Evolutionary conservation across 2,888 invertebrate genomes (phyloP), one percentile per base, ranked within the genome.

Genomic region (Melanostoma scalare): DNA sequence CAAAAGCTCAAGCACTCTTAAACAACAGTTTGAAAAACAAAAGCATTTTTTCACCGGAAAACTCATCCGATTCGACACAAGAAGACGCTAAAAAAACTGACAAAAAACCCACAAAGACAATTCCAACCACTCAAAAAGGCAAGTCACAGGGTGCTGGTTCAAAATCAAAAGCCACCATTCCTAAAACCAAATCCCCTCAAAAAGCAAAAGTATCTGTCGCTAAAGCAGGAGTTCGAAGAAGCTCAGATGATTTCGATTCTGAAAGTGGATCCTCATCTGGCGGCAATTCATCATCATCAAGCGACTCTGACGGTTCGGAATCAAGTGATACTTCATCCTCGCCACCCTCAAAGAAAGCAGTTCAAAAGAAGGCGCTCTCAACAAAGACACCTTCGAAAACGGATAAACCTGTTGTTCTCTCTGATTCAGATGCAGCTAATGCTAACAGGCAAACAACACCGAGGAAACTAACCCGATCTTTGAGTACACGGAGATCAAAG

Each of bases 11-110:
- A 68, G 75, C 65, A 9, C 55, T 72, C 33, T 69, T 65, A 5
- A 78, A 71, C 10, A 81, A 6, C 33, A 73, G 20, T 53, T 65
- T 61, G 4, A 78, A 86, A 40, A 95, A 95, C 89, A 96, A 95
- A 89, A 95, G 96, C 88, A 96, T 96, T 88, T 96, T 96, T 88
- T 96, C 96, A 68, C 96, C 96, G 0, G 96, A 95, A 86, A 96
- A 96, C 86, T 94, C 94, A 85, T 94, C 94, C n/a, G 94, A 94
- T 87, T 94, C 94, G 60, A 91, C 92, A 87, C 88, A 92, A 1
- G 92, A 93, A 87, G 90, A 92, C 50, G 91, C 91, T 76, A 87
- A 87, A n/a, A 86, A 85, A 56, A 30, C 60, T 0, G 80, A 78
- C 2, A 85, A 75, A 33, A 86, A 86, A 31, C 8, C 63, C 3